Evolutionary conservation across 2,113 vertebrate species (phyloP).

Genomic region (Danio rerio): DNA sequence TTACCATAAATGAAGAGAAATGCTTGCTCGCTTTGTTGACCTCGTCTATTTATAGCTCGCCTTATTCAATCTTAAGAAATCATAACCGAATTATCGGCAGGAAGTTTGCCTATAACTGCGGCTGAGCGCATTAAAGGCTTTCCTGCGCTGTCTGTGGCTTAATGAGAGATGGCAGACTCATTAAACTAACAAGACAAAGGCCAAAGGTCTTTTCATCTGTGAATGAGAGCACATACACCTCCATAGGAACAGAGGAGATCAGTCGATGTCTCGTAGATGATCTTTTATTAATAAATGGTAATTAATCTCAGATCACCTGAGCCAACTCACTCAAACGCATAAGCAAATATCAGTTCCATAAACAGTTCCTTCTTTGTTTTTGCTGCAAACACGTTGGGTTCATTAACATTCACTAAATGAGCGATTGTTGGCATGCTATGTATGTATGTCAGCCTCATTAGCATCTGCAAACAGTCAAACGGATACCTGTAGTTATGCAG

Average conservation of each 20-base stretch:
- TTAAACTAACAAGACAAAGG: constrained; percentile 29
- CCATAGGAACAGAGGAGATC: constrained; percentile 8
- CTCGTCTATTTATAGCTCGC: constrained; percentile 2
- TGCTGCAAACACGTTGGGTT: neutral
- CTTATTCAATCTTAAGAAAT: constrained; percentile 11
- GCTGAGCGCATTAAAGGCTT: constrained; percentile 23
- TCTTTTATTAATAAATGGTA: constrained; percentile 29
- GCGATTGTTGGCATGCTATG: neutral
- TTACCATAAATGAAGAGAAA: constrained; percentile 8
- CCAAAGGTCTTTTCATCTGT: constrained; percentile 28
- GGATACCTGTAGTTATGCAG: neutral
- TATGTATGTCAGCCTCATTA: neutral
- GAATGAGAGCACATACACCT: neutral
- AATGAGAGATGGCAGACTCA: constrained; percentile 35
- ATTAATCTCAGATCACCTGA: constrained; percentile 18
- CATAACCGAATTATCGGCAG: constrained; percentile 7
- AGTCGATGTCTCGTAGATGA: neutral
- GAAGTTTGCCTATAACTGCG: constrained; percentile 12
- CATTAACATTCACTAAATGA: neutral
- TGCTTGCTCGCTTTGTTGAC: neutral
- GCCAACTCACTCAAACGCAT: neutral
- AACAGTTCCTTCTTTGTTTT: neutral
- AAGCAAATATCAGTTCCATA: no score
- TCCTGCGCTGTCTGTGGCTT: constrained; percentile 24
- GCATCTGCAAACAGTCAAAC: neutral